Percentiles rank a stretch among this genome's conserved stretches.
phyloP scores from a whole-genome alignment of 2,797 vertebrate species.

The Meriones psammophilus region DNA sequence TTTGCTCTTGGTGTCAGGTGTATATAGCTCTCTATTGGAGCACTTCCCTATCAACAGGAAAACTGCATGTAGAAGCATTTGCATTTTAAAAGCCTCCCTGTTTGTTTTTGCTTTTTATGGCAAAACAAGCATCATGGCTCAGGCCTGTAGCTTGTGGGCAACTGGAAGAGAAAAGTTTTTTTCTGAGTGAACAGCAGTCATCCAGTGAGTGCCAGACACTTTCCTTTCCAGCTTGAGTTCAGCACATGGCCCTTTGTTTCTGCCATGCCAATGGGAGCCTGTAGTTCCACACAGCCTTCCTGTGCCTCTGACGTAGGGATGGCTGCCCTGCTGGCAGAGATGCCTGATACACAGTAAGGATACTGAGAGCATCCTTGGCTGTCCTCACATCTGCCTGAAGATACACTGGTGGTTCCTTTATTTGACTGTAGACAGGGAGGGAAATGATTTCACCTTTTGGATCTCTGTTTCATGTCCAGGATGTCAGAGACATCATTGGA shows the following conservation, averaged over 20 bases:
- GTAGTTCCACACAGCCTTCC: neutral
- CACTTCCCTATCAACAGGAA: neutral
- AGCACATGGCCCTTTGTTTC: neutral
- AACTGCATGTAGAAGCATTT: neutral
- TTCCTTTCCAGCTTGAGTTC: neutral
- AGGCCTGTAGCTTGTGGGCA: neutral
- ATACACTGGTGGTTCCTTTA: neutral
- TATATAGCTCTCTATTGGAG: neutral
- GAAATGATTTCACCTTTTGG: neutral
- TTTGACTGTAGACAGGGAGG: neutral
- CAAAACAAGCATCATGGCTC: neutral
- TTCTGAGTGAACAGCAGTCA: neutral
- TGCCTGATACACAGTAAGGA: neutral
- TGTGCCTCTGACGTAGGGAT: neutral
- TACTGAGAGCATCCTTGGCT: neutral
- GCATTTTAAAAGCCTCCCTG: neutral
- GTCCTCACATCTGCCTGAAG: neutral
- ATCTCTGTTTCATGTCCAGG: neutral
- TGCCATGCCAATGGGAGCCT: neutral
- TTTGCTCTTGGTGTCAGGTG: neutral
- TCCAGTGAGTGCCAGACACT: neutral
- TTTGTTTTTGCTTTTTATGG: neutral
- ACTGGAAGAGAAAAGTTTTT: neutral
- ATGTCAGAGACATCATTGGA: neutral
- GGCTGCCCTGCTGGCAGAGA: neutral